Evolutionary conservation across 2,888 invertebrate species (phyloP), one percentile per base, ranked within the genome.

Genomic region (Oeneis ivallda): DNA sequence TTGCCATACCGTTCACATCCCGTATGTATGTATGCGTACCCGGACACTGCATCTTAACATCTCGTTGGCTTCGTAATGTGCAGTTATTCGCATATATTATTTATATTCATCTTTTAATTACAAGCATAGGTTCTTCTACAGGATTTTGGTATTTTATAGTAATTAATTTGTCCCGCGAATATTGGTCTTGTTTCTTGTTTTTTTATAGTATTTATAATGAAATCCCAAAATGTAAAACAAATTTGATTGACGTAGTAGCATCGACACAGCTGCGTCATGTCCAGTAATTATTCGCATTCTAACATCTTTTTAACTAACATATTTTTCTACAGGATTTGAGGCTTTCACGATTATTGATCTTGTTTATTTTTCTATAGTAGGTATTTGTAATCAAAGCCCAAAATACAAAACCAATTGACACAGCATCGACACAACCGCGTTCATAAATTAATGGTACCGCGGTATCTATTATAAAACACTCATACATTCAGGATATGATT

Each of bases 31-130:
- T 71, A 70, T 71, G 78, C 78, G 82, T 74, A 83, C 83, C 83
- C 86, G 86, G 85, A 85, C 84, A 81, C 85, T 82, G 81, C 79
- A 76, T 76, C 84, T 79, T 75, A 83, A 80, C 78, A 71, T 74
- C 75, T 43, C 43, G 43, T 78, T 62, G 75, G 81, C 81, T 80
- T 78, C 76, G 79, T 75, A 80, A 79, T 82, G 72, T 82, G 77
- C 78, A 78, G 79, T 83, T 82, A 83, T 84, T 82, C 82, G 80
- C 32, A 26, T 45, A n/a, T 15, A 5, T 4, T 41, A 13, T 13
- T 13, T 41, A 13, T 52, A 50, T 13, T 5, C 32, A 32, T 15
- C 1, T 2, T 52, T 52, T n/a, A n/a, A 10, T 32, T 9, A 2
- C 49, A 9, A 26, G 3, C 2, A 32, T 8, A 52, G 2, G 11